These are phyloP conservation scores for Pteruthius melanotis DNA, from an alignment of 2,113 vertebrate genomes.

Conservation along the genomic window DNA sequence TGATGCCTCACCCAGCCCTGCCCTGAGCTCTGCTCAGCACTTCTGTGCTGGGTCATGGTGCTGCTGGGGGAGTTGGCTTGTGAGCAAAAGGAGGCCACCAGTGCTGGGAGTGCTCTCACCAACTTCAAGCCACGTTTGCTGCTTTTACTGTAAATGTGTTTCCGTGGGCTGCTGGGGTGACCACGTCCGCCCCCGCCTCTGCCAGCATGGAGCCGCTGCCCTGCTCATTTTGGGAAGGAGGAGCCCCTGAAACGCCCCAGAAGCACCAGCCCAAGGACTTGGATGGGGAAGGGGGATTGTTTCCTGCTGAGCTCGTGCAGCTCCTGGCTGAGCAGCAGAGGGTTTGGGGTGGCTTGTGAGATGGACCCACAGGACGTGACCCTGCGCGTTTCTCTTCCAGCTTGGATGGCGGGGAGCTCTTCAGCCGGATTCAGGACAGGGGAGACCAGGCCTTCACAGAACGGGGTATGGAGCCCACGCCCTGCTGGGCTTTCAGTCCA, in stretches of 20 bases:
- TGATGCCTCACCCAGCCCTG: accelerated
- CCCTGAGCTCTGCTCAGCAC: background rate
- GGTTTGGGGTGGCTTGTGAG: accelerated
- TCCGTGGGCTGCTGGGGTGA: background rate
- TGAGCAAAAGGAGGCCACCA: background rate
- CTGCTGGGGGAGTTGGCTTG: background rate
- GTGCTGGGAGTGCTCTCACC: background rate
- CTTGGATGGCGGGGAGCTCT: constrained; percentile 95
- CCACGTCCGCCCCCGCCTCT: background rate
- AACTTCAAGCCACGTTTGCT: background rate
- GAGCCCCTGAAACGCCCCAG: background rate
- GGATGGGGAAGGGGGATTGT: background rate
- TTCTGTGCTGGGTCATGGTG: background rate
- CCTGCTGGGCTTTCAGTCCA: background rate
- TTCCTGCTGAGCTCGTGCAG: background rate
- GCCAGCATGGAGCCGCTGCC: background rate
- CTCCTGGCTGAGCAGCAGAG: background rate
- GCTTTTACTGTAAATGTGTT: constrained; percentile 1
- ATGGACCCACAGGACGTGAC: accelerated
- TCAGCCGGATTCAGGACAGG: constrained; percentile 94
- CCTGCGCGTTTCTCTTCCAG: constrained; percentile 63
- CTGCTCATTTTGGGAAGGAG: background rate
- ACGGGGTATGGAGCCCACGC: constrained; percentile 72
- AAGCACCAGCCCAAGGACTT: background rate
- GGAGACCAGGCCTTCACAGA: constrained; percentile 99